A percentile compares a stretch with the other conserved stretches of the same genome.
phyloP scores from a whole-genome alignment of 1,140 invertebrate species.

The Drosophila saltans region DNA sequence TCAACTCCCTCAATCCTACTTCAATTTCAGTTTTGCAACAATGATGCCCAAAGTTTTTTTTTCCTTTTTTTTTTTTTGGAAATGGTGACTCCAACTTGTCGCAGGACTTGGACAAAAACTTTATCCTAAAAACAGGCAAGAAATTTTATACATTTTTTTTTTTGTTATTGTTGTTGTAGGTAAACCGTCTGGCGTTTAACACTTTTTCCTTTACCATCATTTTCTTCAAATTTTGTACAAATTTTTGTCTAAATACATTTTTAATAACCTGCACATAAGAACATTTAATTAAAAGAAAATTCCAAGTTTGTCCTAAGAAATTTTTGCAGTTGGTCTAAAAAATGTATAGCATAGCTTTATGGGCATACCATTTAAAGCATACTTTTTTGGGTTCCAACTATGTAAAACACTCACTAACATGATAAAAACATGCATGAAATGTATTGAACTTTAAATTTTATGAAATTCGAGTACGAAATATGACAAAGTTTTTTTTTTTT shows the following conservation, averaged over 20 bases:
- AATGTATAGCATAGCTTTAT: not conserved
- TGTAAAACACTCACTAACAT: not conserved
- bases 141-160: not conserved
- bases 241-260: slow-evolving; percentile 12
- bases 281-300: slow-evolving; percentile 8
- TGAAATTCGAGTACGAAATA: not conserved
- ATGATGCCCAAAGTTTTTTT: slow-evolving; percentile 6
- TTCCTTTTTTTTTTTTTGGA: no score
- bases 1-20: not conserved
- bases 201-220: slow-evolving; percentile 10
- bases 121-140: not conserved
- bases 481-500: not conserved
- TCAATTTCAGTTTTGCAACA: slow-evolving; percentile 13
- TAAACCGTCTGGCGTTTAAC: slow-evolving; percentile 11
- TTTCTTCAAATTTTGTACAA: not conserved
- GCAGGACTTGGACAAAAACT: slow-evolving; percentile 7
- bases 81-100: not conserved
- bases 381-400: not conserved
- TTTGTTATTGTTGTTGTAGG: not conserved
- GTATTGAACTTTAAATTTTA: no score
- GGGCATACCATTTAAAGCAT: not conserved
- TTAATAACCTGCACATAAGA: slow-evolving; percentile 7
- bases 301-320: not conserved
- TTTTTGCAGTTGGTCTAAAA: not conserved
- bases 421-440: not conserved